phyloP scores from a whole-genome alignment of 2,888 invertebrate species.

The Chirona hameri region DNA sequence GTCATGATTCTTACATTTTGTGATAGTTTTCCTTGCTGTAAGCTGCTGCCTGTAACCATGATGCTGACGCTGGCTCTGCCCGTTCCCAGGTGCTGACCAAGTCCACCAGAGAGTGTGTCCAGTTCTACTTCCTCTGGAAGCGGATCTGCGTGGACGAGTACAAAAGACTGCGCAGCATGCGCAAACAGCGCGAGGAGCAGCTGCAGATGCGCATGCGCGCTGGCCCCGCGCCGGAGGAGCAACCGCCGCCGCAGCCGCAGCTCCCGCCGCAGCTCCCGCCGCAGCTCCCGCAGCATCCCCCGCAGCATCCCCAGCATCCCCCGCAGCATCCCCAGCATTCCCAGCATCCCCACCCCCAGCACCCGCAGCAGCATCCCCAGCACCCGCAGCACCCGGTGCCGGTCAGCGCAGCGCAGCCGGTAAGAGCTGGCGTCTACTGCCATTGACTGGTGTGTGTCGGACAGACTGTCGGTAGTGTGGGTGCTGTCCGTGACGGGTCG shows the following conservation, averaged over 20 bases:
- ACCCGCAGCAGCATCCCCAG: no score
- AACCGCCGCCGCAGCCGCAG: not conserved
- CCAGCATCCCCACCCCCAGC: not conserved
- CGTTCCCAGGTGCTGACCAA: slow-evolving; percentile 72
- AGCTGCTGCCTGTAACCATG: not conserved
- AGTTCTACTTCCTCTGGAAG: slow-evolving; percentile 99
- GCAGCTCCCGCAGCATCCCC: no score
- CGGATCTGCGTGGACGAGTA: slow-evolving; percentile 90
- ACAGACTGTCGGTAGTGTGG: no score
- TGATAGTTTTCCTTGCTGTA: no score
- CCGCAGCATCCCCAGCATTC: no score
- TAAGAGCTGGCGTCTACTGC: not conserved
- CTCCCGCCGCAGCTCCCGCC: no score
- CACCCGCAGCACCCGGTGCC: not conserved
- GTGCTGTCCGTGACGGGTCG: no score
- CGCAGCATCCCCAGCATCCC: no score
- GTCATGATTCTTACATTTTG: no score
- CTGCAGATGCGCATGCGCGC: not conserved
- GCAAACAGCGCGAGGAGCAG: slow-evolving; percentile 52
- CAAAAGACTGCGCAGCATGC: slow-evolving; percentile 66
- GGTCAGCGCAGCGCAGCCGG: not conserved
- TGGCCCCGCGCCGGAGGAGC: not conserved
- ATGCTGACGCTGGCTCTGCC: not conserved
- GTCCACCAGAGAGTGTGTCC: slow-evolving; percentile 86
- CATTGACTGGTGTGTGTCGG: no score